Conservation (phyloP, 2,113 vertebrate species). For the Oxyura jamaicensis region DNA sequence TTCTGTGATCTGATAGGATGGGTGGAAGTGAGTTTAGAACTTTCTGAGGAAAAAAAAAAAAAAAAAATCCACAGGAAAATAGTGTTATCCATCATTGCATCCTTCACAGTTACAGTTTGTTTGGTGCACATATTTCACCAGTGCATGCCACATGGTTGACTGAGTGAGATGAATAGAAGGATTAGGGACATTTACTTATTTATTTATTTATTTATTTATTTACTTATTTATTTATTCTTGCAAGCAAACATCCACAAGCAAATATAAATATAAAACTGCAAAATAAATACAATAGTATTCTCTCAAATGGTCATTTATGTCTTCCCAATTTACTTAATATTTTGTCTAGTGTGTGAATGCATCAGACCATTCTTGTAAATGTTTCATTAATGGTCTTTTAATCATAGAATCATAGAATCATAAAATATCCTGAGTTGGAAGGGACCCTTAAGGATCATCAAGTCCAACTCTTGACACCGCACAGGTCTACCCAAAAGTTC, state of each 20-base stretch:
- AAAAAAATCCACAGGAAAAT: not conserved
- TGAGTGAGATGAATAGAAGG: not conserved
- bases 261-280: not conserved
- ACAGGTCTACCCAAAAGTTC: too few species aligned
- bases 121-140: constrained; percentile 24
- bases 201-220: too few species aligned
- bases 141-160: not conserved
- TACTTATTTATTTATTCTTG: not conserved
- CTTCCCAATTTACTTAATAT: not conserved
- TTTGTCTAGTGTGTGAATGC: not conserved
- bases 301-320: not conserved
- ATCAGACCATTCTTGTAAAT: not conserved
- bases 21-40: not conserved
- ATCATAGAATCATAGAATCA: too few species aligned
- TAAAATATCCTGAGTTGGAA: too few species aligned
- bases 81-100: not conserved
- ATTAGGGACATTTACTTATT: not conserved
- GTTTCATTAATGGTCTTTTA: not conserved
- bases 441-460: too few species aligned
- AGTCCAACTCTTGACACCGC: too few species aligned
- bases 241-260: not conserved
- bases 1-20: not conserved
- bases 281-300: not conserved
- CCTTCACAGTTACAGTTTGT: not conserved
- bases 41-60: not conserved